Conservation (phyloP, 1,140 invertebrate species). For the Drosophila sp. region DNA sequence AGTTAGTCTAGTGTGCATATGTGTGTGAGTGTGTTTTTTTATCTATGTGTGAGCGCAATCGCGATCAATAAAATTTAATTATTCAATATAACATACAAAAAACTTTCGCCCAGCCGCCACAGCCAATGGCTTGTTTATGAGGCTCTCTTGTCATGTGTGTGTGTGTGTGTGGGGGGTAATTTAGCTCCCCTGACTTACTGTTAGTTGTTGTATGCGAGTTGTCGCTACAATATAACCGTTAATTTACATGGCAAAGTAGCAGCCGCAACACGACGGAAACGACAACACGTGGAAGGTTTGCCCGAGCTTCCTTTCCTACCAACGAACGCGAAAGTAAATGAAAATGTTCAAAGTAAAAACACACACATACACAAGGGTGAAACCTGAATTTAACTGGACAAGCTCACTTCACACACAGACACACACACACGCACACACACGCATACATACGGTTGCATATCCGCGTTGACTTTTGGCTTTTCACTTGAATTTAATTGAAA, state of each 20-base stretch:
- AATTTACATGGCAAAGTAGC: constrained; percentile 79
- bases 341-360: constrained; percentile 55
- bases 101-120: constrained; percentile 64
- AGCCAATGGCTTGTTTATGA: constrained; percentile 63
- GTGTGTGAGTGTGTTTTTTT: constrained; percentile 19
- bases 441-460: neutral
- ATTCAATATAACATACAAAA: constrained; percentile 71
- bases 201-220: constrained; percentile 47
- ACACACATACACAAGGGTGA: constrained; percentile 20
- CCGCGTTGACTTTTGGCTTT: neutral
- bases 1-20: constrained; percentile 9
- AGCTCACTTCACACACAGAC: neutral
- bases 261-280: constrained; percentile 19
- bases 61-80: constrained; percentile 81
- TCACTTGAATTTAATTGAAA: neutral
- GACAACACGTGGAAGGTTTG: constrained; percentile 9
- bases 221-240: constrained; percentile 67
- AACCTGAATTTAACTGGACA: constrained; percentile 41
- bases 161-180: constrained; percentile 23
- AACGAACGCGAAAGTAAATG: constrained; percentile 35
- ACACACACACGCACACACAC: neutral
- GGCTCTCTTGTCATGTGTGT: constrained; percentile 1
- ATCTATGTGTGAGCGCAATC: constrained; percentile 35
- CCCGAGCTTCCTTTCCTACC: neutral
- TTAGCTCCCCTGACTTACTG: constrained; percentile 34